phyloP scores from a whole-genome alignment of 1,140 invertebrate species.

The Leucophenga varia region DNA sequence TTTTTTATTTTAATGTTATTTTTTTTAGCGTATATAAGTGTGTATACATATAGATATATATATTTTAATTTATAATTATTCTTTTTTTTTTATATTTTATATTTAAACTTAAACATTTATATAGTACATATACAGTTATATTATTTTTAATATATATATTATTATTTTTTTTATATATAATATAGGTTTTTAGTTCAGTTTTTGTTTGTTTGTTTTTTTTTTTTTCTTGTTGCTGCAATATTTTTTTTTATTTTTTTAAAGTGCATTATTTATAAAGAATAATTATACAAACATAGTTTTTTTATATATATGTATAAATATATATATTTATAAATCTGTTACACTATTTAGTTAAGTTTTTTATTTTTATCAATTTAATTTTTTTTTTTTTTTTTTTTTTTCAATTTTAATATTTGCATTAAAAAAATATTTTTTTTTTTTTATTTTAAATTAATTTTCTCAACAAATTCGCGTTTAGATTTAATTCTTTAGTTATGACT shows the following conservation, averaged over 20 bases:
- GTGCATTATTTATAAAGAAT: slow-evolving; percentile 30
- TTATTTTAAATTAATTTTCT: background rate
- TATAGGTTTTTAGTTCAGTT: background rate
- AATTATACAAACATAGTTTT: no score
- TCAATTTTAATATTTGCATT: background rate
- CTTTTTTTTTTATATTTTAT: slow-evolving; percentile 7
- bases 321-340: slow-evolving; percentile 1
- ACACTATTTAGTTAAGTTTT: no score
- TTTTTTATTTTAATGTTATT: slow-evolving; percentile 21
- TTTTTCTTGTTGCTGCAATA: slow-evolving; percentile 4
- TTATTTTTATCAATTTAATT: no score
- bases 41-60: background rate
- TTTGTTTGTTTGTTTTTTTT: slow-evolving; percentile 16
- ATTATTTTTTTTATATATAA: no score
- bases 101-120: slow-evolving; percentile 9
- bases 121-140: slow-evolving; percentile 36
- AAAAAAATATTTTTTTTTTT: background rate
- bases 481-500: no score
- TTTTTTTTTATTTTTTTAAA: slow-evolving; percentile 12
- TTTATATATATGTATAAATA: slow-evolving; percentile 24
- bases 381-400: no score
- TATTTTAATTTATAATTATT: slow-evolving; percentile 12
- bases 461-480: no score
- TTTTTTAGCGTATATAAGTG: background rate
- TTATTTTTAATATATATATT: no score